Percentiles rank a stretch among this genome's conserved stretches.
Conservation (phyloP, 2,888 invertebrate genomes). For the Hymenopus coronatus region DNA sequence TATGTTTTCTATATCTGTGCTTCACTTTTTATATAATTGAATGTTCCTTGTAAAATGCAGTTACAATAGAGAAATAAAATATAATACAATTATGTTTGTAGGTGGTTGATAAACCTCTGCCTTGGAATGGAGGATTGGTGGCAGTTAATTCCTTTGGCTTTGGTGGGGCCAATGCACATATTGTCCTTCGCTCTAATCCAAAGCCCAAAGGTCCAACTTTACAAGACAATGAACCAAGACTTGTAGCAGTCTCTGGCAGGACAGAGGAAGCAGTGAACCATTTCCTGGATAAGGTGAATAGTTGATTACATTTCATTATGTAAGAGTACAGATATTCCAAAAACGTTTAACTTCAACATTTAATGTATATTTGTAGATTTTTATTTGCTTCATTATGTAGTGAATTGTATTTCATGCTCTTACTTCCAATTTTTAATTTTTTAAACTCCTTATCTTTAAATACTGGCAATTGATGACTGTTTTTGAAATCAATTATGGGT, state of each 20-base stretch:
- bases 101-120: slow-evolving; percentile 78
- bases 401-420: too few relatives aligned
- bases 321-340: background rate
- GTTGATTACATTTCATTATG: background rate
- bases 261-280: slow-evolving; percentile 73
- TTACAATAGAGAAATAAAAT: too few relatives aligned
- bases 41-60: too few relatives aligned
- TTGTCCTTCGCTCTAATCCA: slow-evolving; percentile 77
- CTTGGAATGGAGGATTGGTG: slow-evolving; percentile 88
- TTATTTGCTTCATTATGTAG: too few relatives aligned
- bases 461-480: too few relatives aligned
- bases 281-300: slow-evolving; percentile 59
- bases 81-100: slow-evolving; percentile 36
- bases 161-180: slow-evolving; percentile 95
- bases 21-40: too few relatives aligned
- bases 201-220: slow-evolving; percentile 62
- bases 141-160: slow-evolving; percentile 97
- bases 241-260: slow-evolving; percentile 79
- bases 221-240: slow-evolving; percentile 58
- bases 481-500: too few relatives aligned
- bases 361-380: too few relatives aligned
- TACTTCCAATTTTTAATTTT: too few relatives aligned
- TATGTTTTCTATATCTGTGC: too few relatives aligned
- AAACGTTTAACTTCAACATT: too few relatives aligned
- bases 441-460: too few relatives aligned